Evolutionary conservation across 2,888 invertebrate species (phyloP), one percentile per base, ranked within the genome.

Genomic region (Dermolepida albohirtum): DNA sequence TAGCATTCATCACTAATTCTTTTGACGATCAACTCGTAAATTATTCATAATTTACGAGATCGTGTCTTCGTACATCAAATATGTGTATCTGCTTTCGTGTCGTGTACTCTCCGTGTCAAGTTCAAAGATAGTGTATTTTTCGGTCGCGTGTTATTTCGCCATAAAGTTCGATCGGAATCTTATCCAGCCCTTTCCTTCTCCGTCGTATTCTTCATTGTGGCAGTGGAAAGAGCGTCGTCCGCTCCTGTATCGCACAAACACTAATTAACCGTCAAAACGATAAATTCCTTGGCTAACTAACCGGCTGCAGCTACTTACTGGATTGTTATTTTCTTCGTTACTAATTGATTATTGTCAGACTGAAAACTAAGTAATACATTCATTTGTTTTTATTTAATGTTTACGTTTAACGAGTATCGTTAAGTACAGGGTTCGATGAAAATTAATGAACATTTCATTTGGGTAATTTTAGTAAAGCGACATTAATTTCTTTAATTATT

Each of bases 141-240:
- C 41, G 66, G 66, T 72, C 70, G 72, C 72, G 72, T 72, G 72
- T 66, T 65, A 57, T 64, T 64, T 34, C 47, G 27, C 59, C 66
- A 67, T 72, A 69, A 72, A 72, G 63, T 64, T 64, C 63, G 67
- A 70, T 72, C 67, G 64, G 57, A 34, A 34, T 27, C 57, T 57
- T 39, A 43, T 51, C 44, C 47, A n/a, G 41, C 44, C 55, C 55
- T 65, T 54, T 55, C 49, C 34, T 5, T 17, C 41, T 16, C 22
- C 27, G 7, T 16, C 22, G 43, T 41, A 29, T 34, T 34, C 34
- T 34, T 34, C 34, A 8, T 34, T 10, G 6, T 6, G 34, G 34
- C 51, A 14, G 51, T 7, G 14, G 29, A 52, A 12, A 34, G 29
- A 29, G 14, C 51, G 34, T 14, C 51, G 29, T 14, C n/a, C 51